phyloP scores from a whole-genome alignment of 2,797 vertebrate species.

The Simalia tracyae region DNA sequence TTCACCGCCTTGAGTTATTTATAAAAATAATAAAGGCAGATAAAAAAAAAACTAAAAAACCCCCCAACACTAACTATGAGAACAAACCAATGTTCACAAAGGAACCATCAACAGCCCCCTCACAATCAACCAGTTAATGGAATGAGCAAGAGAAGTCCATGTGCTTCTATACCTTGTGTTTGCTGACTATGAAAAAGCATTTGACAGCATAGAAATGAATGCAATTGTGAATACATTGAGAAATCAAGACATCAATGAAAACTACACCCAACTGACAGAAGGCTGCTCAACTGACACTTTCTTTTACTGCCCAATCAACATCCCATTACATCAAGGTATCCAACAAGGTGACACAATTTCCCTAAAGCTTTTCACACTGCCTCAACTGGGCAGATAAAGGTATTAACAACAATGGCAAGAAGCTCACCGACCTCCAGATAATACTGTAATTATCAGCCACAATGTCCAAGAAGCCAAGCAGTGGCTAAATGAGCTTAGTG shows the following conservation, averaged over 20 bases:
- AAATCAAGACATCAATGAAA: background rate
- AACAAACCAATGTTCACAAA: background rate
- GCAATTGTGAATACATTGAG: background rate
- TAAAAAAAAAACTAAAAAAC: too few relatives aligned
- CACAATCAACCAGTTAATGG: background rate
- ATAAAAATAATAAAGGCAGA: too few relatives aligned
- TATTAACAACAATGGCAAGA: background rate
- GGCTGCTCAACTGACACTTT: background rate
- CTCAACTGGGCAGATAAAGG: background rate
- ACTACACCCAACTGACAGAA: background rate
- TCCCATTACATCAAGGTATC: background rate
- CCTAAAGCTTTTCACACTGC: background rate
- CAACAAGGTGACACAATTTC: background rate
- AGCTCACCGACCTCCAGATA: background rate
- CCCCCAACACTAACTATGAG: background rate
- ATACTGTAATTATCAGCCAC: background rate
- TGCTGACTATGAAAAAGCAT: background rate
- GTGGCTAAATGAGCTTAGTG: background rate
- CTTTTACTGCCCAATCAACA: background rate
- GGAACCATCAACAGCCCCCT: background rate
- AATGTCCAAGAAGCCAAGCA: background rate
- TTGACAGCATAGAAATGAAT: background rate
- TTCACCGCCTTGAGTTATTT: too few relatives aligned
- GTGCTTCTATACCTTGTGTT: background rate
- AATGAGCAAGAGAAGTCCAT: background rate